Base-by-base conservation (phyloP, 2,797 vertebrate genomes). In the Schizopygopsis malacanthus region DNA sequence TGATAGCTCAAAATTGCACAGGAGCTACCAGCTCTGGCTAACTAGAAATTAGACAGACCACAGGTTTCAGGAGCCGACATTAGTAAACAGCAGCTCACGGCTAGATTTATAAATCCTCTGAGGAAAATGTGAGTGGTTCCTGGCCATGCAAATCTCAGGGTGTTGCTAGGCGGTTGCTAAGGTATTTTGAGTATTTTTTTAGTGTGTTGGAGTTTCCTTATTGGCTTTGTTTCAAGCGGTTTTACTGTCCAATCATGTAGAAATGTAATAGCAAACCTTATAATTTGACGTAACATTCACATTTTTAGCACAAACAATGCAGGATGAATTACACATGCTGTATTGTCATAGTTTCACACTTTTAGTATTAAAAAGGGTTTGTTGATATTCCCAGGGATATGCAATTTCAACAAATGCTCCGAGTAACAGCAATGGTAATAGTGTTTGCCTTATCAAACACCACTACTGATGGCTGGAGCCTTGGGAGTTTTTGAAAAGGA, bases 1-100 rank as follows among this genome's bases (percentile, higher is more conserved):
- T 54, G 73, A 84, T 84, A 84, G 72, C 82, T 84, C 45, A 67
- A 65, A 84, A 84, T 77, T 84, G 37, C 43, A 77, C 33, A 84
- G 73, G 45, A 65, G 22, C 73, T 15, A 67, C 13, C 33, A 77
- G 33, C 59, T 25, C 72, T 39, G 33, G 72, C 61, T 52, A 67
- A 25, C 61, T 54, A 65, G 28, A 84, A 77, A 77, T 84, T 77
- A 77, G 59, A 67, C 45, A 65, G 41, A 8, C 43, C 28, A 41
- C 43, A 77, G 72, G 61, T 77, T 65, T 10, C 59, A 67, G 9
- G 15, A 65, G 25, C 33, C 52, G 33, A 77, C 20, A 65, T 76
- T 52, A 28, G 33, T 67, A 54, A 76, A 67, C 33, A 77, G 82
- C 28, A 25, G 72, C 45, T 83, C 13, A 20, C 1, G 10, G 72